phyloP scores from a whole-genome alignment of 2,888 invertebrate genomes.

The Holacanthella duospinosa region DNA sequence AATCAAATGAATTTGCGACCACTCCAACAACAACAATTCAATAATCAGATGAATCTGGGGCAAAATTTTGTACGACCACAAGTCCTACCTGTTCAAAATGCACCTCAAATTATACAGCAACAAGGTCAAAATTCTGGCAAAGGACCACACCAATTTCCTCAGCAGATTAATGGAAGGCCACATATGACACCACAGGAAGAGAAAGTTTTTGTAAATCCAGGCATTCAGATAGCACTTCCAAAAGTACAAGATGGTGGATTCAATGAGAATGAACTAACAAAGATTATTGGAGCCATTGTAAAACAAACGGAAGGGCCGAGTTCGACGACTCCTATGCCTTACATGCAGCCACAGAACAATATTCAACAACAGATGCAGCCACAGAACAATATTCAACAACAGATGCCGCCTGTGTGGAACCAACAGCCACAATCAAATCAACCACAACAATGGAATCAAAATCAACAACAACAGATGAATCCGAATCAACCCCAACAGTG shows the following conservation, averaged over 20 bases:
- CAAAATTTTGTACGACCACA: too few species aligned
- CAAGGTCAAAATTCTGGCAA: not conserved
- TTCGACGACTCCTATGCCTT: not conserved
- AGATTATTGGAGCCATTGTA: constrained; percentile 32
- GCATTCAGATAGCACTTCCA: constrained; percentile 13
- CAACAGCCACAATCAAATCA: constrained; percentile 12
- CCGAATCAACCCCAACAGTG: constrained; percentile 8
- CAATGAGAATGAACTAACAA: constrained; percentile 23
- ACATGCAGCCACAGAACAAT: constrained; percentile 6
- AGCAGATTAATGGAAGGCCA: not conserved
- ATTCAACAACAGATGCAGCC: constrained; percentile 11
- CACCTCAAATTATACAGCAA: not conserved
- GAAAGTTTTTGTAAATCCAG: constrained; percentile 1
- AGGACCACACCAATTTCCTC: not conserved
- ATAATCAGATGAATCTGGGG: too few species aligned
- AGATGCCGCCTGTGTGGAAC: not conserved
- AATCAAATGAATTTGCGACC: not conserved
- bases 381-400: constrained; percentile 16
- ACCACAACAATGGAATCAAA: constrained; percentile 5
- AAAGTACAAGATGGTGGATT: constrained; percentile 18
- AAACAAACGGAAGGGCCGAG: constrained; percentile 11
- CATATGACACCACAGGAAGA: not conserved
- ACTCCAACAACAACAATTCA: not conserved
- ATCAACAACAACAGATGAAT: not conserved
- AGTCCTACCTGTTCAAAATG: not conserved